Percentiles rank a stretch among this genome's conserved stretches.
phyloP scores from a whole-genome alignment of 2,888 invertebrate species.

The Drosophila neotestacea region DNA sequence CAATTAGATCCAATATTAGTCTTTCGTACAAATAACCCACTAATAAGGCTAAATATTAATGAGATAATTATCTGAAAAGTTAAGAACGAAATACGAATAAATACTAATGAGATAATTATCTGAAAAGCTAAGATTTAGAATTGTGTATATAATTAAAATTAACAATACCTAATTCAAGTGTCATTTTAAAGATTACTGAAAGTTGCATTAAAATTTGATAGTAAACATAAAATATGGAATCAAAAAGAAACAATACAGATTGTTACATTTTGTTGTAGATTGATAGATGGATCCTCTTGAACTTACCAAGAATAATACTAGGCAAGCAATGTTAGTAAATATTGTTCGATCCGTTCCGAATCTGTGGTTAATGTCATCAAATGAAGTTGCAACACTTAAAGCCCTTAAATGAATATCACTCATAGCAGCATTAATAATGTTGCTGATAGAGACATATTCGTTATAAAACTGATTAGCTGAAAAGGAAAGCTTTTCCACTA shows the following conservation, averaged over 20 bases:
- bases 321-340: conserved; percentile 89
- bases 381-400: conserved; percentile 5
- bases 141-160: too few species aligned
- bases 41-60: conserved; percentile 8
- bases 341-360: conserved; percentile 5
- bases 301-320: conserved; percentile 88
- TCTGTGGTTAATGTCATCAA: conserved; percentile 21
- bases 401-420: conserved; percentile 20
- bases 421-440: conserved; percentile 6
- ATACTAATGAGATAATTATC: conserved; percentile 11
- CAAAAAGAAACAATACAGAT: too few species aligned
- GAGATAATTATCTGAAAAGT: conserved; percentile 16
- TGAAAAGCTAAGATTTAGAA: not conserved
- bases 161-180: too few species aligned
- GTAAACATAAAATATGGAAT: too few species aligned
- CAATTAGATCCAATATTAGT: conserved; percentile 16
- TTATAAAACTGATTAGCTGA: not conserved
- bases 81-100: not conserved
- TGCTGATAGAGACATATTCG: not conserved
- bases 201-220: too few species aligned
- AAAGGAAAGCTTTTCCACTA: conserved; percentile 2
- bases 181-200: too few species aligned
- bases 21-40: not conserved
- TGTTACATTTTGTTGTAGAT: too few species aligned
- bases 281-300: not conserved